A percentile compares a stretch with the other conserved stretches of the same genome.
phyloP scores from a whole-genome alignment of 2,113 vertebrate species.

The Macquaria ambigua region DNA sequence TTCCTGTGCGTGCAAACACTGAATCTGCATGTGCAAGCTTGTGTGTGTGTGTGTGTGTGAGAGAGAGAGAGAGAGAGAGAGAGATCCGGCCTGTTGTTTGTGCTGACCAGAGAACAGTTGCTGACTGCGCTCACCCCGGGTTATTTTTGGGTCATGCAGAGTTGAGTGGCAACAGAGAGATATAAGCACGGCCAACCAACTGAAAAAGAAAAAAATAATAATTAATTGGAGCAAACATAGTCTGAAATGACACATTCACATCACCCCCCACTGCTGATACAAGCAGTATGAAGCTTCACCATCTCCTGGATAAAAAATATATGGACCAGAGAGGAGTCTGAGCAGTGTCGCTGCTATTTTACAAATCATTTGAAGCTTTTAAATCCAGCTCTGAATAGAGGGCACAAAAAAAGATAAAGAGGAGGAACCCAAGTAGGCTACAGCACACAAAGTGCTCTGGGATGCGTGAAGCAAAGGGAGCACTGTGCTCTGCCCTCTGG shows the following conservation, averaged over 20 bases:
- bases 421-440: constrained; percentile 50
- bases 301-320: constrained; percentile 20
- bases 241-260: constrained; percentile 49
- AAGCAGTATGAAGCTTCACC: constrained; percentile 2
- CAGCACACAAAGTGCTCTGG: constrained; percentile 60
- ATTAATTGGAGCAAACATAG: constrained; percentile 45
- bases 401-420: constrained; percentile 24
- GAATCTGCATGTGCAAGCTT: constrained; percentile 37
- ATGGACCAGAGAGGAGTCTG: constrained; percentile 2
- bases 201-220: constrained; percentile 35
- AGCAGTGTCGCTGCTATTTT: constrained; percentile 22
- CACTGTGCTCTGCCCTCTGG: constrained; percentile 67
- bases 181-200: constrained; percentile 43
- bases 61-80: neutral
- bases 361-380: constrained; percentile 49
- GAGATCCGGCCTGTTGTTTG: constrained; percentile 43
- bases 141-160: constrained; percentile 74
- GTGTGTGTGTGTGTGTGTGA: constrained; percentile 9
- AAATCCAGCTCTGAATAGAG: constrained; percentile 41
- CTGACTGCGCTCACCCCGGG: constrained; percentile 64
- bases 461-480: constrained; percentile 37
- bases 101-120: constrained; percentile 71
- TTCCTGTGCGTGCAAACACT: constrained; percentile 34
- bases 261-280: constrained; percentile 31
- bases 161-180: constrained; percentile 61